Evolutionary conservation across 2,113 vertebrate species (phyloP), one percentile per base, ranked within the genome.

Genomic region (Cryptoleucopteryx plumbea): DNA sequence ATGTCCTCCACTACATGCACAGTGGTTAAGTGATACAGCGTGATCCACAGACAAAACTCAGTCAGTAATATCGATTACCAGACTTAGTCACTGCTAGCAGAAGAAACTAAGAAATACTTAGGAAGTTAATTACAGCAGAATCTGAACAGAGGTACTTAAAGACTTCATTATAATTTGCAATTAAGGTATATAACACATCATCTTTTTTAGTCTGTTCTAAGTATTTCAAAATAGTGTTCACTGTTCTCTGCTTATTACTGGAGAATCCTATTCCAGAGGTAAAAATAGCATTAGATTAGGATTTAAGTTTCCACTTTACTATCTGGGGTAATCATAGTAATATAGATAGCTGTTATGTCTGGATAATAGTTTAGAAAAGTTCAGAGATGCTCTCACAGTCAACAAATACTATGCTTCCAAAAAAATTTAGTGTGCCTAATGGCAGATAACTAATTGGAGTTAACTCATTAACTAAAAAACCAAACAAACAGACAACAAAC

Each of bases 31-130:
- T 23, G 32, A 74, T 48, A 52, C 5, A n/a, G 36, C 10, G 26
- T 3, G 6, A 73, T n/a, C 25, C n/a, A 73, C 0, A 0, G 18
- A 55, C 21, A 45, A 70, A 74, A 75, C n/a, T 79, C 15, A 36
- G 19, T 31, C 85, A 83, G 27, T 61, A 84, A 58, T 27, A 77
- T 7, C 25, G 80, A 80, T 12, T 42, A 62, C 27, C 10, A 66
- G 40, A 47, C 45, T 48, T 52, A 40, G 14, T 13, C 40, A 59
- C 14, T 47, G 36, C 29, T 65, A 73, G 25, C n/a, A 90, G 40
- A 92, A 85, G 22, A 9, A 56, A 52, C 27, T 29, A 82, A 66
- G 19, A 87, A 82, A 70, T 21, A 90, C 8, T 58, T 50, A 16
- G 13, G 20, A 90, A 67, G 43, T 42, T 71, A 59, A n/a, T 50